phyloP scores from a whole-genome alignment of 1,140 invertebrate genomes.

The Hycleus phaleratus region DNA sequence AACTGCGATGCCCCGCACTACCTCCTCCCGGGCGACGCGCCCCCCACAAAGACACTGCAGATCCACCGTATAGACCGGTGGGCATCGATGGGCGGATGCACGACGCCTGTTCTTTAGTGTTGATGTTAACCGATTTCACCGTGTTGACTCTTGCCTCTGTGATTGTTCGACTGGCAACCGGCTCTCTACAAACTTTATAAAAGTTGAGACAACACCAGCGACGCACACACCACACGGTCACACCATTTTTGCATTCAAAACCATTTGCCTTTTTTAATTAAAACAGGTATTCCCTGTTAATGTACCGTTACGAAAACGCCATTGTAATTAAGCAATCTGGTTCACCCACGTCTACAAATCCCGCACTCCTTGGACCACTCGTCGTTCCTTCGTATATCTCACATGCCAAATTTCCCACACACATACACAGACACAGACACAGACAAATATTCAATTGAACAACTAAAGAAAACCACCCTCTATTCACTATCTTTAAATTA shows the following conservation, averaged over 20 bases:
- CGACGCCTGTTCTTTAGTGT: constrained; percentile 11
- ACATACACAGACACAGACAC: no score
- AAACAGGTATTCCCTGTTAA: constrained; percentile 25
- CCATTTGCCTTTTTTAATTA: constrained; percentile 26
- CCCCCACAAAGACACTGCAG: constrained; percentile 5
- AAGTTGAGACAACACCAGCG: not conserved
- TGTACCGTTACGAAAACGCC: constrained; percentile 24
- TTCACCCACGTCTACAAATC: constrained; percentile 18
- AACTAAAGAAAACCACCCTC: no score
- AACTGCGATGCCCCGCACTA: constrained; percentile 3
- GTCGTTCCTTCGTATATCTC: no score
- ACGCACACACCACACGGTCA: constrained; percentile 8
- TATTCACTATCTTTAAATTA: no score
- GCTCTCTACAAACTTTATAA: constrained; percentile 1
- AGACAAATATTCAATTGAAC: no score
- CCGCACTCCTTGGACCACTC: no score
- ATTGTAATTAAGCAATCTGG: constrained; percentile 24
- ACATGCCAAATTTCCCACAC: no score
- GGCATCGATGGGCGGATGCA: not conserved
- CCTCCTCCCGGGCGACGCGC: constrained; percentile 2
- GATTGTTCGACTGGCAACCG: constrained; percentile 20
- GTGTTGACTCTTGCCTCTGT: constrained; percentile 15
- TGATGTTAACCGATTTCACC: constrained; percentile 12
- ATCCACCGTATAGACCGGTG: no score
- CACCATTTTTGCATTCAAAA: constrained; percentile 24